phyloP scores from a whole-genome alignment of 2,797 vertebrate genomes.

The Triplophysa bombifrons region DNA sequence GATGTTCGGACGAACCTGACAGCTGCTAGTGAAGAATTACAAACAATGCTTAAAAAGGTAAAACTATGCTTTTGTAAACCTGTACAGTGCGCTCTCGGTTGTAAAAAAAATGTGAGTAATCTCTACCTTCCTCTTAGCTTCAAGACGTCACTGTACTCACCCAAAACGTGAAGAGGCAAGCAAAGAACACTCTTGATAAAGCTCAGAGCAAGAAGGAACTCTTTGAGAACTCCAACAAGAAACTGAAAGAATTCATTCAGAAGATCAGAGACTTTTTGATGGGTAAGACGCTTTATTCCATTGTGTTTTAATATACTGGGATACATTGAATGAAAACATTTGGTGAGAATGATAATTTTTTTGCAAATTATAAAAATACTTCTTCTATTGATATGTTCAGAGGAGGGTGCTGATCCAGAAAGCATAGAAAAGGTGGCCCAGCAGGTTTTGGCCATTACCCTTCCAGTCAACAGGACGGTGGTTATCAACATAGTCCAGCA shows the following conservation, averaged over 20 bases:
- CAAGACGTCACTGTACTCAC: slow-evolving; percentile 80
- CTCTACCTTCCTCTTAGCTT: slow-evolving; percentile 67
- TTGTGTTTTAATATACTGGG: background rate
- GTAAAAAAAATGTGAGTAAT: slow-evolving; percentile 4
- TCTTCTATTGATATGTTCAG: slow-evolving; percentile 63
- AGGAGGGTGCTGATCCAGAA: slow-evolving; percentile 85
- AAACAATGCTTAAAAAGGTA: slow-evolving; percentile 78
- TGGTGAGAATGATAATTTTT: background rate
- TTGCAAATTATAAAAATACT: background rate
- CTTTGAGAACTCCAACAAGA: slow-evolving; percentile 77
- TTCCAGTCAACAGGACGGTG: slow-evolving; percentile 74
- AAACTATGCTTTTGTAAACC: background rate
- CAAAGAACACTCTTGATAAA: slow-evolving; percentile 71
- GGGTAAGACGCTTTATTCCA: slow-evolving; percentile 65
- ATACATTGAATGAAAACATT: background rate
- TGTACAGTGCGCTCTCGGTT: background rate
- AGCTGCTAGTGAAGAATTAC: slow-evolving; percentile 69
- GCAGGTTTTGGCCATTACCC: slow-evolving; percentile 80
- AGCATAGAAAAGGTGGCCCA: slow-evolving; percentile 85
- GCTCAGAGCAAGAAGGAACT: slow-evolving; percentile 74
- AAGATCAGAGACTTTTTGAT: slow-evolving; percentile 86
- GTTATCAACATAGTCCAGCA: slow-evolving; percentile 73
- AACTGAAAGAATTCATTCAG: slow-evolving; percentile 83
- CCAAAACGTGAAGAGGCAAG: slow-evolving; percentile 73
- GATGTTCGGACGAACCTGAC: slow-evolving; percentile 71